Evolutionary conservation across 2,888 invertebrate genomes (phyloP).

Genomic region (Ditula angustiorana): DNA sequence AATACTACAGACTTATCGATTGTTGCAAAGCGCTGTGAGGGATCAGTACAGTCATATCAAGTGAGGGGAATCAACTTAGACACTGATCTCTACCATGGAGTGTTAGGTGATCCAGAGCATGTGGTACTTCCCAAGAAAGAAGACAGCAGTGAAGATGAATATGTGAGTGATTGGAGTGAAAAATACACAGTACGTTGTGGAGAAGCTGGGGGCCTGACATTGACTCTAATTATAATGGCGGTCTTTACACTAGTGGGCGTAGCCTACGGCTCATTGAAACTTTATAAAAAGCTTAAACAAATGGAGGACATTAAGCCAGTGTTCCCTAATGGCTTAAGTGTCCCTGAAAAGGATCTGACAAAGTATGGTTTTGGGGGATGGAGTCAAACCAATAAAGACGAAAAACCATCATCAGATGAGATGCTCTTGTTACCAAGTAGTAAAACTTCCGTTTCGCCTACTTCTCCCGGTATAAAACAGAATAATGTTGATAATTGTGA

Average conservation of each 20-base stretch:
- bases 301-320: slow-evolving; percentile 89
- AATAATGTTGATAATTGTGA: slow-evolving; percentile 71
- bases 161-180: slow-evolving; percentile 74
- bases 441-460: slow-evolving; percentile 59
- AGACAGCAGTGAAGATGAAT: slow-evolving; percentile 49
- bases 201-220: slow-evolving; percentile 63
- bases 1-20: slow-evolving; percentile 62
- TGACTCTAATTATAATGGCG: slow-evolving; percentile 66
- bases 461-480: slow-evolving; percentile 66
- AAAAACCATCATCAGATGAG: slow-evolving; percentile 79
- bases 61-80: slow-evolving; percentile 76
- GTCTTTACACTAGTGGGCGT: slow-evolving; percentile 63
- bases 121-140: slow-evolving; percentile 54
- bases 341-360: slow-evolving; percentile 75
- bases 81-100: slow-evolving; percentile 66
- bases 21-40: slow-evolving; percentile 64
- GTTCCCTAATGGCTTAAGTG: slow-evolving; percentile 87
- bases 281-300: slow-evolving; percentile 85
- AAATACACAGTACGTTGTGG: slow-evolving; percentile 64
- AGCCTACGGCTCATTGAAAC: slow-evolving; percentile 75
- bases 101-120: slow-evolving; percentile 54
- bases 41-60: slow-evolving; percentile 68
- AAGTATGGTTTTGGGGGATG: slow-evolving; percentile 74
- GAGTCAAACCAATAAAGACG: slow-evolving; percentile 74
- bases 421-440: slow-evolving; percentile 74